Evolutionary conservation across 2,888 invertebrate species (phyloP), one percentile per base, ranked within the genome.

Genomic region (Coelopa pilipes): DNA sequence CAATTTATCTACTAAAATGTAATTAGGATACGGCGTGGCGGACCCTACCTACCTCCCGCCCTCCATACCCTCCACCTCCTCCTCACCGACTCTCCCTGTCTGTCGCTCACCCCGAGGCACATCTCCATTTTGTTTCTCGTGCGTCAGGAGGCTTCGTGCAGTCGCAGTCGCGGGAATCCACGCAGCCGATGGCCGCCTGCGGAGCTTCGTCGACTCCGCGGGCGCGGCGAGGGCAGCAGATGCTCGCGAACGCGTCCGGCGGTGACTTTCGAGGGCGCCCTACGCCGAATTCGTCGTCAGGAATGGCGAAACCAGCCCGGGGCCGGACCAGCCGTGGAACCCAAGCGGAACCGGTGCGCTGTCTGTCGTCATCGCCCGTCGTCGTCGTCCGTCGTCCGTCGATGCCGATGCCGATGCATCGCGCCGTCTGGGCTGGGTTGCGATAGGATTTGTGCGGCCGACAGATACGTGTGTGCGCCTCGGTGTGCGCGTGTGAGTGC

Each of bases 1-100:
- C 81, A 82, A 84, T 85, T 83, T 83, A 85, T 84, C 82, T 83
- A 84, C 83, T 83, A 84, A 85, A 85, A 85, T 85, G 86, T 85
- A 85, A 85, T 85, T 85, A 85, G 82, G 83, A 85, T 84, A 81
- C 84, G 79, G 79, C 80, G 46, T 34, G 17, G 15, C 15, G 17
- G 24, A 50, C 13, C 70, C 49, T 34, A 34, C 57, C 15, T 19
- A 17, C 34, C 53, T 53, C 17, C 55, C 19, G 1, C 7, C 47
- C 53, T 55, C 19, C 46, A 19, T 65, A 55, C 17, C 47, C 21
- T 63, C 49, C 60, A 63, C 50, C 21, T 1, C 13, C 13, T 17
- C n/a, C 45, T n/a, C 68, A 15, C 1, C 66, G 49, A n/a, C 34
- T 34, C 2, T 34, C 24, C n/a, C 34, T 15, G 24, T 15, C 60